Base-by-base conservation (phyloP, 2,888 invertebrate genomes). In the Calameuta idolon region DNA sequence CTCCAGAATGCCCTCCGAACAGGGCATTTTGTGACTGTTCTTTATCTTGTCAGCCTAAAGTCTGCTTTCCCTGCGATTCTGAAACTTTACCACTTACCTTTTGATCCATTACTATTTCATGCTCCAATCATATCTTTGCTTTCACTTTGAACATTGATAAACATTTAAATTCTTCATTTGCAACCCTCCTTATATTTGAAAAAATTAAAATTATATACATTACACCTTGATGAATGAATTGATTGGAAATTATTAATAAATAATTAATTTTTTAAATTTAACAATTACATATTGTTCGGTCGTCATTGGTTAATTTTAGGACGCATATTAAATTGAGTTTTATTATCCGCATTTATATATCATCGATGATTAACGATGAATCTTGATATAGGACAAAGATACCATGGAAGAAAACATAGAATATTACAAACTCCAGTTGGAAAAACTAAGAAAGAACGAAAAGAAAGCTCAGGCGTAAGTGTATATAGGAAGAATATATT, bases 361-460 rank as follows among this genome's bases (percentile, higher is more conserved):
- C 55, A 55, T 55, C 23, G 9, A 23, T 23, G 23, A 55, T 55
- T 55, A 55, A 40, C 40, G 40, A 40, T 40, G 40, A 40, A 55
- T 55, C 55, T 55, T 76, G 68, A 79, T 81, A 78, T 80, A 90
- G 89, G 87, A 84, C 78, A 85, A 83, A 76, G 84, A 75, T 76
- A 86, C 83, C 75, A 74, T 79, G 30, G 83, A 85, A 55, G 55
- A 55, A 69, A 81, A 81, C 75, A 79, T 85, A 76, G 81, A 84
- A 78, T 82, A 82, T 78, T 80, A 85, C 77, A 85, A 82, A 81
- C 80, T 83, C 31, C 85, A 86, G 74, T 77, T 87, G 30, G 82
- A 84, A 79, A 80, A 84, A 75, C 77, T 85, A 69, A 82, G 87
- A 76, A 85, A 86, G 78, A 87, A 84, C 76, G 87, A 88, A 75